Conservation (phyloP, 2,113 vertebrate species). For the Tauraco erythrolophus region DNA sequence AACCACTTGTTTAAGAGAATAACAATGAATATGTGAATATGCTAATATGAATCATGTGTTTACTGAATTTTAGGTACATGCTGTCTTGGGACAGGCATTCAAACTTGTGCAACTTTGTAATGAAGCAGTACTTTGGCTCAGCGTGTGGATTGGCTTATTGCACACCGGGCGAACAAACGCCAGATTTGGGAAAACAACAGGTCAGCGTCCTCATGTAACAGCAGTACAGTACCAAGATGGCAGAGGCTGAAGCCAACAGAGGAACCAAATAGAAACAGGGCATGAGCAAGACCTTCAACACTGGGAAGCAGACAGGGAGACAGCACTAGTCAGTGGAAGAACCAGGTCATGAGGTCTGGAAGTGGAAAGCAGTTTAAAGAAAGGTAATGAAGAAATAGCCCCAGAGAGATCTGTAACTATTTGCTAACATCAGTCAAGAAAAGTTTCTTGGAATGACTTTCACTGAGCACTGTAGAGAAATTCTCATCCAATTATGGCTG, state of each 20-base stretch:
- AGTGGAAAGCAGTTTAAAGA: neutral
- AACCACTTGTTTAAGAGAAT: no score
- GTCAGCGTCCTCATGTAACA: neutral
- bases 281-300: fast-evolving
- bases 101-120: no score
- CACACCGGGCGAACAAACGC: no score
- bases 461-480: neutral
- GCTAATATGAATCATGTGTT: no score
- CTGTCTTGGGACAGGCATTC: no score
- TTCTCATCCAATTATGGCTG: neutral
- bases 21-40: no score
- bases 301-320: fast-evolving
- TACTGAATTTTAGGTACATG: no score
- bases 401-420: neutral
- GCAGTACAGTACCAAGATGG: neutral
- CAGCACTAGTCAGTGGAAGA: neutral
- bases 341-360: neutral
- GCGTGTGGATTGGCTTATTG: no score
- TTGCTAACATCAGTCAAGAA: neutral
- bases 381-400: neutral
- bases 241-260: neutral
- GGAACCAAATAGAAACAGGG: neutral
- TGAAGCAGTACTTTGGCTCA: no score
- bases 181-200: neutral
- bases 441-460: neutral